Evolutionary conservation across 2,888 invertebrate species (phyloP).

Genomic region (Microctonus aethiopoides): DNA sequence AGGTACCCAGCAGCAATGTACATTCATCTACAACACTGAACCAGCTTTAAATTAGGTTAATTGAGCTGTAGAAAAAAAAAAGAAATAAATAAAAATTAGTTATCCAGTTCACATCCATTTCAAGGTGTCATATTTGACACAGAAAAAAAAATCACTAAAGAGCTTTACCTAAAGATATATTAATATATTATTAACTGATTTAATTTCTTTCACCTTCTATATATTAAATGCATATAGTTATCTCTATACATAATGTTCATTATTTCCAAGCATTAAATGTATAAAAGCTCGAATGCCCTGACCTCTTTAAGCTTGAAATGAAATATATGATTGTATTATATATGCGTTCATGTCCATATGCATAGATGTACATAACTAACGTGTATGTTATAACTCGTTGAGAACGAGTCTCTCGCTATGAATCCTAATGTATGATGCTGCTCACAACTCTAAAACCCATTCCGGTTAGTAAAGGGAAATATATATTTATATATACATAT

Average conservation of each 20-base stretch:
- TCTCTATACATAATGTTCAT: slow-evolving; percentile 8
- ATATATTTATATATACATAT: background rate
- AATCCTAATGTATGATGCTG: slow-evolving; percentile 28
- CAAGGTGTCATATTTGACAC: background rate
- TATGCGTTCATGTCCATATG: background rate
- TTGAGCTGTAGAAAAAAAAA: background rate
- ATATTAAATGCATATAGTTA: background rate
- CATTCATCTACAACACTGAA: background rate
- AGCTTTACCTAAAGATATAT: too few relatives aligned
- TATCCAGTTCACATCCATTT: background rate
- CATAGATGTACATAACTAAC: background rate
- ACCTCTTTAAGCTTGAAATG: slow-evolving; percentile 16
- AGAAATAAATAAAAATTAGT: background rate
- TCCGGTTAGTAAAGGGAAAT: too few relatives aligned
- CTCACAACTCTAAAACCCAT: too few relatives aligned
- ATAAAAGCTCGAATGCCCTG: slow-evolving; percentile 20
- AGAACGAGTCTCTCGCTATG: slow-evolving; percentile 22
- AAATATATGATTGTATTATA: slow-evolving; percentile 5
- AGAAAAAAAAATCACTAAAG: background rate
- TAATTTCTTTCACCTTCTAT: too few relatives aligned
- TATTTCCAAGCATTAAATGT: slow-evolving; percentile 1
- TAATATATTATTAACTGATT: too few relatives aligned
- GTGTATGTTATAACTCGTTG: slow-evolving; percentile 14
- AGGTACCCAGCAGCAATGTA: background rate
- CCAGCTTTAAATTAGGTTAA: background rate